Evolutionary conservation across 2,888 invertebrate species (phyloP), one percentile per base, ranked within the genome.

Genomic region (Barypeithes pellucidus): DNA sequence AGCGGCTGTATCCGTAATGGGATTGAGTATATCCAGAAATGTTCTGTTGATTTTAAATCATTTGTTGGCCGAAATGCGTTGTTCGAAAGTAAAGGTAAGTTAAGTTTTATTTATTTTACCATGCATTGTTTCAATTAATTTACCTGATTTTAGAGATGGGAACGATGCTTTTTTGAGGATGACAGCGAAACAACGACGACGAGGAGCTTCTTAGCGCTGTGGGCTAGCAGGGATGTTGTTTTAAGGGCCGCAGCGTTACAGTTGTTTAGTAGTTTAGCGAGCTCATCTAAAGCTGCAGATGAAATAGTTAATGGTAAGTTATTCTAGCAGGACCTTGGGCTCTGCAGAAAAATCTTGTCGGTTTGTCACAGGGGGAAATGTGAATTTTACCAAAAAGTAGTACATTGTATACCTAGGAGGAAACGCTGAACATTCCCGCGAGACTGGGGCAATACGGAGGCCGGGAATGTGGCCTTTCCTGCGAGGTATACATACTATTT

Each of bases 1-100:
- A n/a, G 88, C 88, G 1, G 83, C 86, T 1, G 83, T 86, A 43
- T 89, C 89, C 43, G 87, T 89, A 45, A 89, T 89, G 89, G 89
- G 89, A 0, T 80, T 89, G 8, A 88, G 88, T 36, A 88, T 89
- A 75, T 89, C 89, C 0, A 84, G 88, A 75, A 86, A 88, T 77
- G 87, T 88, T 3, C 81, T 89, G 20, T 83, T 89, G 41, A 88
- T 89, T 63, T 83, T 90, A 59, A 89, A 89, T 80, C 88, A 89
- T 80, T 78, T 89, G 33, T 76, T 89, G 5, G 84, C 86, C 45
- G 88, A 89, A 80, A 85, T 89, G 85, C 86, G 87, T 76, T 81
- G 85, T 80, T 82, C 83, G 9, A 84, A 83, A 75, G 83, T 85
- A 60, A 87, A 85, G 78, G 88, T 87, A 77, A 80, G 80, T 47